A percentile compares a stretch with the other conserved stretches of the same genome.
These are phyloP conservation scores for Rousettus madagascariensis DNA, from an alignment of 2,797 vertebrate genomes.

Conservation along the genomic window DNA sequence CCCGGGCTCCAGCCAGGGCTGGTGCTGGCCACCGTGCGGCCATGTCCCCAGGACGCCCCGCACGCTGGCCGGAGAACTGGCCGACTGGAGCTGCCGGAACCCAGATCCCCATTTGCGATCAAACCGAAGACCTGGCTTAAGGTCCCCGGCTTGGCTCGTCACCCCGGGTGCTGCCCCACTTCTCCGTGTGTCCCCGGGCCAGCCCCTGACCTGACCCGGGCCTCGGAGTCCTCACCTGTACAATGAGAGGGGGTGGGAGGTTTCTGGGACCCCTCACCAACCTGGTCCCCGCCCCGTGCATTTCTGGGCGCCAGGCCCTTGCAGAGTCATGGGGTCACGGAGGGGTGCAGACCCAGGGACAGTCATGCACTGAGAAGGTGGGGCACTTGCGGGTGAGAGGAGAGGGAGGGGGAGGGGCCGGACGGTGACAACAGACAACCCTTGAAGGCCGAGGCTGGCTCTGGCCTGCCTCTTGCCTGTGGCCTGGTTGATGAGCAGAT, in stretches of 20 bases:
- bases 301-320: neutral
- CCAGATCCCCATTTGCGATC: constrained; percentile 40
- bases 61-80: neutral
- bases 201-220: neutral
- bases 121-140: neutral
- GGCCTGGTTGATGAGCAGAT: neutral
- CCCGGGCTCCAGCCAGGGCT: neutral
- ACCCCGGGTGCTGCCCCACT: neutral
- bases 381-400: fast-evolving
- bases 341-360: neutral
- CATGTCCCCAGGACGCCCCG: neutral
- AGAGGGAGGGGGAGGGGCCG: no score
- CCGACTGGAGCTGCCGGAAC: neutral
- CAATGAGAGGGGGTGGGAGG: neutral
- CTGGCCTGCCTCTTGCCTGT: neutral
- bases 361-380: fast-evolving
- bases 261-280: neutral
- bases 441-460: neutral
- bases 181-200: fast-evolving
- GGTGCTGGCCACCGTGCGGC: neutral
- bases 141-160: neutral
- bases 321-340: neutral
- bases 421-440: neutral
- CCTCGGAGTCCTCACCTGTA: neutral
- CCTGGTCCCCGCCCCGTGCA: neutral